Percentiles rank a stretch among this genome's conserved stretches.
These are phyloP conservation scores for Astatotilapia flaviijosephi DNA, from an alignment of 2,113 vertebrate genomes.

Conservation along the genomic window DNA sequence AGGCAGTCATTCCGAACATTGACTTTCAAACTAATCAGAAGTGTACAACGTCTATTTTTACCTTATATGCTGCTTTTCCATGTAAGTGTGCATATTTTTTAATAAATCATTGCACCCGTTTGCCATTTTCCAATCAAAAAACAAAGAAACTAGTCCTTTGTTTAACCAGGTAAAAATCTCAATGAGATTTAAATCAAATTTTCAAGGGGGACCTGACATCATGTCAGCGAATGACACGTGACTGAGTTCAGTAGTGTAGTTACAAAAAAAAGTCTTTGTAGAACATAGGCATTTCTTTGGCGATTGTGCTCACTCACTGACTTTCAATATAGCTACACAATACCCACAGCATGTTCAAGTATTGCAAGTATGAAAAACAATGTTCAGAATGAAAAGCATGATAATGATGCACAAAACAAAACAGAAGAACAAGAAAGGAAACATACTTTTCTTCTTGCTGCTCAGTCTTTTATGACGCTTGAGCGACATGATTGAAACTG, in stretches of 20 bases:
- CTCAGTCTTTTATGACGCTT: slow-evolving; percentile 30
- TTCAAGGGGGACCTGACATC: background rate
- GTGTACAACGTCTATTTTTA: background rate
- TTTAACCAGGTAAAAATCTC: background rate
- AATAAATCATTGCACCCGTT: background rate
- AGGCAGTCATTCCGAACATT: background rate
- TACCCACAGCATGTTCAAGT: background rate
- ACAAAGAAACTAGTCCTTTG: background rate
- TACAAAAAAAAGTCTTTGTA: background rate
- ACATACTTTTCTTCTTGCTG: slow-evolving; percentile 61
- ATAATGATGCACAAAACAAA: background rate
- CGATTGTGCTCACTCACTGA: background rate
- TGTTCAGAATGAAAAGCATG: background rate
- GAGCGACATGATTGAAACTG: slow-evolving; percentile 39
- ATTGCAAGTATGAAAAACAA: background rate
- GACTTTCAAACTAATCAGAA: background rate
- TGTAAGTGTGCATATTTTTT: background rate
- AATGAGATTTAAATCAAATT: background rate
- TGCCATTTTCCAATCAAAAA: background rate
- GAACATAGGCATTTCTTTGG: background rate
- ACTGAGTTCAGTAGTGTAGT: background rate
- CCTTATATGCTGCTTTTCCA: background rate
- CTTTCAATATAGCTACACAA: background rate
- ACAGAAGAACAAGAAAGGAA: background rate
- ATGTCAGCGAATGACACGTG: background rate